Evolutionary conservation across 2,113 vertebrate species (phyloP), one percentile per base, ranked within the genome.

Genomic region (Istiophorus platypterus): DNA sequence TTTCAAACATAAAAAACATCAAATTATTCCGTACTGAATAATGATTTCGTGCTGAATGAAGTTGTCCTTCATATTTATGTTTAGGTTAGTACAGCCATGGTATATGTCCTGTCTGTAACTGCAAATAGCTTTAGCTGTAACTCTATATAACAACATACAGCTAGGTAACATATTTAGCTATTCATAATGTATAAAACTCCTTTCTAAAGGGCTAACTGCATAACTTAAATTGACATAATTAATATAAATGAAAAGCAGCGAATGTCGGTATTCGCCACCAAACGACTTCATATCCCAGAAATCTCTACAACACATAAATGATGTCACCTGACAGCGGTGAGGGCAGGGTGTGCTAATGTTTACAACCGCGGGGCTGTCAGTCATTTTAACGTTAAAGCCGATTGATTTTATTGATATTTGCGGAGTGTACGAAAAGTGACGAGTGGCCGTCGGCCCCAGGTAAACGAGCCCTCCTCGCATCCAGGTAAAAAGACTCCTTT

Each of bases 301-400:
- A 22, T 3, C 89, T 62, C 10, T 26, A 81, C 59, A 0, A 7
- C 1, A 9, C 11, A 12, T 82, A 85, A 91, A 72, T 76, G 82
- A 88, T 85, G 90, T 93, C 91, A 92, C 82, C 89, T 93, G 92
- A 91, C 72, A 69, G 34, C 22, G 76, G 76, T 59, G 66, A 68
- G 62, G 77, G 64, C 73, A 63, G 84, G 83, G 69, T 82, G 78
- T 76, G 88, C 82, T 91, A 87, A 90, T 95, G 91, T 94, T 94
- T 94, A 93, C 90, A 91, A 90, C 79, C 78, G 7, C 1, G 45
- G 54, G 27, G 63, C 57, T 89, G 79, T 78, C 63, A 80, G 71
- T 57, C 45, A 18, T 80, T 73, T 37, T 24, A 59, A 72, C 72
- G 45, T 58, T 27, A 78, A 78, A 78, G 24, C 58, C 58, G 66